Evolutionary conservation across 1,140 invertebrate species (phyloP), one percentile per base, ranked within the genome.

Genomic region (Drosophila trapezifrons): DNA sequence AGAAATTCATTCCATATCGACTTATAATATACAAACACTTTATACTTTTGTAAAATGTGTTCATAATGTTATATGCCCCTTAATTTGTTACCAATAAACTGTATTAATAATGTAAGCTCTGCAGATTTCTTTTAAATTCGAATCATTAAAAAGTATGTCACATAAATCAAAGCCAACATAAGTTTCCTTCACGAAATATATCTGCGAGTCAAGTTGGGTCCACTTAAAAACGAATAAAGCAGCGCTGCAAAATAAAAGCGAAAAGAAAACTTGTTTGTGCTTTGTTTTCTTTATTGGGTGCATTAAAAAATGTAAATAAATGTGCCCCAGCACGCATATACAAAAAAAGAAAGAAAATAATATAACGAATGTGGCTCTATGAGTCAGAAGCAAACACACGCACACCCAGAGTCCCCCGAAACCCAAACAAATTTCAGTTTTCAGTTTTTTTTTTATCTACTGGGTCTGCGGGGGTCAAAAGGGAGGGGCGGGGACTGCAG

Each of bases 301-400:
- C 77, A 85, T 84, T 84, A 73, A 80, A 80, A 85, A 85, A 85
- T 85, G 77, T 85, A 83, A 79, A 84, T 83, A 83, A 84, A 83
- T 76, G 71, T 67, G 43, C 42, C 60, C 46, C 56, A 37, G 47
- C 69, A 66, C 79, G 55, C 79, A 82, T 51, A 59, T 54, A 57
- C 67, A 65, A 45, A 32, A 54, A 64, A 32, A 51, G 32, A 32
- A 35, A n/a, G 17, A 52, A 64, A 82, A 76, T 70, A 43, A 49
- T 38, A 40, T 18, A 45, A 38, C 52, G 22, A 51, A 37, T 67
- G 55, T 64, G 62, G 22, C 42, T 37, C 57, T 58, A 52, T 80
- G 65, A 66, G 55, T 80, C 78, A 56, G 49, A 57, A 49, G 17
- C 55, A 58, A 51, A 66, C 29, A 65, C 27, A 55, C 57, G 57